A percentile compares a stretch with the other conserved stretches of the same genome.
These are phyloP conservation scores for Graptemys geographica DNA, from an alignment of 2,797 vertebrate species.

Conservation along the genomic window DNA sequence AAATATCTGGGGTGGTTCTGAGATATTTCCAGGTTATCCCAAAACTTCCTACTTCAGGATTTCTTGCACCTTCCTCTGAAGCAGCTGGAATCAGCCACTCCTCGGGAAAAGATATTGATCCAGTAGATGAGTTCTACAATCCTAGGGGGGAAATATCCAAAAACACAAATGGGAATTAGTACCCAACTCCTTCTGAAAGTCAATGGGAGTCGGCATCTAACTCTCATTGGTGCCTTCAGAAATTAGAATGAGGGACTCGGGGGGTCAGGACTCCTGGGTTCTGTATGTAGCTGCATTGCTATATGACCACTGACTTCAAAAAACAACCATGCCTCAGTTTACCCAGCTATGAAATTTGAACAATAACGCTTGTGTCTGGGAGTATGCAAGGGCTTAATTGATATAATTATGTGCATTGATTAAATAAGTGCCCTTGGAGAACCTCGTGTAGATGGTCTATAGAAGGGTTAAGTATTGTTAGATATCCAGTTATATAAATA, in stretches of 20 bases:
- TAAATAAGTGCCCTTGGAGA: neutral
- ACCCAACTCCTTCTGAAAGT: neutral
- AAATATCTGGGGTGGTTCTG: neutral
- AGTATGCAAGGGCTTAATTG: neutral
- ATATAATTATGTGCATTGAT: neutral
- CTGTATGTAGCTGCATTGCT: neutral
- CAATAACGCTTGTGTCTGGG: neutral
- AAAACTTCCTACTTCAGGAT: neutral
- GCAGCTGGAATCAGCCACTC: neutral
- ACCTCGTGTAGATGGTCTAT: neutral
- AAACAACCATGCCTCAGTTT: neutral
- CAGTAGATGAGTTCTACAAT: neutral
- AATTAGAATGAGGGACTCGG: neutral
- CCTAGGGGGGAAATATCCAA: neutral
- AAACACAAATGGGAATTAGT: neutral
- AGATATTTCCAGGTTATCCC: neutral
- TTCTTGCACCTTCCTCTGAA: neutral
- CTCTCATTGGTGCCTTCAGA: neutral
- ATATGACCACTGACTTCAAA: neutral
- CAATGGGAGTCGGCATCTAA: neutral
- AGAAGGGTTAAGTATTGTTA: neutral
- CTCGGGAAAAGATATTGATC: neutral
- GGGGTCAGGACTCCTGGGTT: neutral
- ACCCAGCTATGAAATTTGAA: accelerated
- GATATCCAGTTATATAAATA: neutral